These are phyloP conservation scores for Taurulus bubalis DNA, from an alignment of 2,113 vertebrate genomes.

Conservation along the genomic window DNA sequence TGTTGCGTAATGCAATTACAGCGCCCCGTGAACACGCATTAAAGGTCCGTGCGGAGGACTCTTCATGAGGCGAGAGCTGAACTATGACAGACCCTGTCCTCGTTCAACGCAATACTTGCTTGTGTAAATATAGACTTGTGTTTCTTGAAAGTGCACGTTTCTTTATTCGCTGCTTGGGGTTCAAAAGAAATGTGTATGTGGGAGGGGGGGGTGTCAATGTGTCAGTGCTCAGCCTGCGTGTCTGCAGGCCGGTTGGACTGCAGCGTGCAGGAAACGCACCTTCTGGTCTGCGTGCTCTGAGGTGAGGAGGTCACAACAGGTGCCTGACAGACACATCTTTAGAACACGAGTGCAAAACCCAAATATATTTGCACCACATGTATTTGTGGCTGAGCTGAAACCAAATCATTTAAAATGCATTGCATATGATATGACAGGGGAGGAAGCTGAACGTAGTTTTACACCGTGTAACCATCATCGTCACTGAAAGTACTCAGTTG, in stretches of 20 bases:
- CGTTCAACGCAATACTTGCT: not conserved
- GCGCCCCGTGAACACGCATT: constrained; percentile 7
- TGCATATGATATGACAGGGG: not conserved
- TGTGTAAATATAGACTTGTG: constrained; percentile 7
- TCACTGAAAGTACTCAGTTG: not conserved
- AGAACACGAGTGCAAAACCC: constrained; percentile 26
- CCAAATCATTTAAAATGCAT: constrained; percentile 22
- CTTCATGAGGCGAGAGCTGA: constrained; percentile 46
- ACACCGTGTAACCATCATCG: not conserved
- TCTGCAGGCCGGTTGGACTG: constrained; percentile 28
- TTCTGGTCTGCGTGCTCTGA: constrained; percentile 13
- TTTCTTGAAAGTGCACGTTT: constrained; percentile 21
- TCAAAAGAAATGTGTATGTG: constrained; percentile 22
- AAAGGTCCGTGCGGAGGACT: constrained; percentile 31
- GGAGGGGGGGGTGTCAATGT: too few species aligned
- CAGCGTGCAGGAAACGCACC: constrained; percentile 6
- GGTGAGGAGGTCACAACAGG: constrained; percentile 3
- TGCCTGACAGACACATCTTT: constrained; percentile 39
- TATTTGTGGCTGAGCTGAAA: constrained; percentile 17
- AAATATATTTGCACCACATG: constrained; percentile 43
- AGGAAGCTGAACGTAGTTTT: not conserved
- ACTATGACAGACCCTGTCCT: constrained; percentile 21
- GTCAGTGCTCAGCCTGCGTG: constrained; percentile 9
- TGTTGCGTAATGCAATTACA: constrained; percentile 36
- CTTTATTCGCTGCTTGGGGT: constrained; percentile 22